phyloP scores from a whole-genome alignment of 2,113 vertebrate species.

The Nesoenas mayeri region DNA sequence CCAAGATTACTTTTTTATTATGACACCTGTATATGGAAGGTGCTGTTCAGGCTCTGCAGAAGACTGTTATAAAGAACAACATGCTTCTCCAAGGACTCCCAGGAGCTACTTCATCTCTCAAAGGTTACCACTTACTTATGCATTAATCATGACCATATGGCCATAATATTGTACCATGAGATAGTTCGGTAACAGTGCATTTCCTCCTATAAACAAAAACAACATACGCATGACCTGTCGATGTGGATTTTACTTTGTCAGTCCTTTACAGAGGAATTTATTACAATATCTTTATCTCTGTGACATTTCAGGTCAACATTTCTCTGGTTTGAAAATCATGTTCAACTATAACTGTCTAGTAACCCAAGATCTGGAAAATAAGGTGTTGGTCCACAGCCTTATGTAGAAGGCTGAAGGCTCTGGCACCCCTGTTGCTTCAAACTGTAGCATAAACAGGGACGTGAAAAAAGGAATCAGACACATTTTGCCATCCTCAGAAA shows the following conservation, averaged over 20 bases:
- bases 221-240: neutral
- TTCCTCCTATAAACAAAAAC: neutral
- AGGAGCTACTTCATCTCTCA: neutral
- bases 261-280: neutral
- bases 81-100: neutral
- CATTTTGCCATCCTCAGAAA: neutral
- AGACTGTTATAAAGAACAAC: neutral
- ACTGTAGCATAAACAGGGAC: neutral
- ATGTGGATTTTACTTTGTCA: neutral
- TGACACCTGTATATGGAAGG: neutral
- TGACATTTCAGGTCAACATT: neutral
- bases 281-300: neutral
- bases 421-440: neutral
- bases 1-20: neutral
- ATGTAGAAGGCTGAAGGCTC: neutral
- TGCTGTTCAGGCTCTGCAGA: neutral
- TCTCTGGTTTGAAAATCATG: neutral
- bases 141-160: neutral
- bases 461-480: neutral
- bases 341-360: neutral
- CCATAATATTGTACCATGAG: neutral
- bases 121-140: neutral
- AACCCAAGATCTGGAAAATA: neutral
- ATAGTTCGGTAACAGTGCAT: neutral
- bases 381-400: neutral